Evolutionary conservation across 2,113 vertebrate genomes (phyloP), one percentile per base, ranked within the genome.

Genomic region (Pedetes capensis): DNA sequence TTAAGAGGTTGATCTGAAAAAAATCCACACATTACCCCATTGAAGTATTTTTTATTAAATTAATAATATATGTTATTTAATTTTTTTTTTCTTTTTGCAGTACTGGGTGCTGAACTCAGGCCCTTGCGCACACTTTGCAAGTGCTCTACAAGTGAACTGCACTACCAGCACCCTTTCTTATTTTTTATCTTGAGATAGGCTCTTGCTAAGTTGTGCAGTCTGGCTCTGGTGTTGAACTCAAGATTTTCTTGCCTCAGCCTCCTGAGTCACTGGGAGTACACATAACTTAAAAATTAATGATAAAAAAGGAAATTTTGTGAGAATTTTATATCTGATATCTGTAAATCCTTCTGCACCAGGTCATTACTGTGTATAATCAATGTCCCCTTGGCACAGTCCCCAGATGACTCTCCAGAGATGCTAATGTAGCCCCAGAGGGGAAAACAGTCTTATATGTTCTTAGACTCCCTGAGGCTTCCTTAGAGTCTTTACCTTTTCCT

Each of bases 341-440:
- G 6, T 66, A 85, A 85, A 49, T 47, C 25, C 2, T 89, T 25
- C 57, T 5, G 6, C 5, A 71, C 8, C 12, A 82, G 85, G 51
- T 34, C n/a, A 91, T 53, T 71, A 74, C 16, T 66, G 2, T 53
- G 42, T 86, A 7, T 91, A 87, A 96, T 96, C 87, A 95, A 87
- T 75, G 37, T 22, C 44, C 29, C 44, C 34, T 18, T 20, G 85
- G 71, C 27, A 53, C 14, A 74, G 44, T 82, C 55, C 80, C 84
- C 96, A 91, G 74, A 27, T 47, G 51, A 64, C 64, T 91, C 51
- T 87, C 91, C 44, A 88, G 82, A 89, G 74, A 94, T 11, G 25
- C n/a, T 96, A 94, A 89, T 44, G 32, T 49, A n/a, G 66, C 59
- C 86, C n/a, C 59, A 53, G 0, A 1, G 44, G 87, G 88, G 55